Base-by-base conservation (phyloP, 2,888 invertebrate genomes). In the Hypsopygia costalis region DNA sequence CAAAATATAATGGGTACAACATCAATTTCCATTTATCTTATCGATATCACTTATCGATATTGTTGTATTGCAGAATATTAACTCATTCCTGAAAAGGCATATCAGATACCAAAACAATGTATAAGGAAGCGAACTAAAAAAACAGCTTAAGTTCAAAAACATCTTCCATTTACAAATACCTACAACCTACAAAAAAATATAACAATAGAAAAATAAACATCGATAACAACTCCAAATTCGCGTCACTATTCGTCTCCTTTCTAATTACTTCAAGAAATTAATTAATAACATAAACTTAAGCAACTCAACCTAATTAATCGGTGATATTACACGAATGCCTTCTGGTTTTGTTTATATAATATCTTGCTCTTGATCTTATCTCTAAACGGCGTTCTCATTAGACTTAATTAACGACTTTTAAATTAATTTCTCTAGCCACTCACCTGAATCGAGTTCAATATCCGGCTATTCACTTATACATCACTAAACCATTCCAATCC, bases 381-480 rank as follows among this genome's bases (percentile, higher is more conserved):
- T 39, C 39, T 32, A 49, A 51, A 45, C 44, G 36, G 46, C 40
- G 35, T 37, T 38, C 37, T 42, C 47, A 40, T 42, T 46, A 44
- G 22, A 32, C 43, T 42, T 42, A 47, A 52, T 54, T 55, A 52
- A 54, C 41, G 41, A 49, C 37, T 36, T 49, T 27, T 29, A 44
- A 48, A 49, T 48, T 48, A 47, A 52, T 46, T 47, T 43, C 16
- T 35, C 31, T 41, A 43, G 41, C 40, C 39, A 50, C 51, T 52
- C 40, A 58, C 57, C 53, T 39, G 47, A 49, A 40, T 32, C 51
- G 39, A 41, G 51, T 54, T 49, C 43, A 32, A 49, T 57, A 63
- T 64, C 67, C 64, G 61, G 51, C 50, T 49, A 50, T 50, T 58
- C 57, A 52, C 49, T 54, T 51, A 51, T 52, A 58, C 55, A 50